Evolutionary conservation across 1,140 invertebrate genomes (phyloP).

Genomic region (Drosophila pseudoananassae): DNA sequence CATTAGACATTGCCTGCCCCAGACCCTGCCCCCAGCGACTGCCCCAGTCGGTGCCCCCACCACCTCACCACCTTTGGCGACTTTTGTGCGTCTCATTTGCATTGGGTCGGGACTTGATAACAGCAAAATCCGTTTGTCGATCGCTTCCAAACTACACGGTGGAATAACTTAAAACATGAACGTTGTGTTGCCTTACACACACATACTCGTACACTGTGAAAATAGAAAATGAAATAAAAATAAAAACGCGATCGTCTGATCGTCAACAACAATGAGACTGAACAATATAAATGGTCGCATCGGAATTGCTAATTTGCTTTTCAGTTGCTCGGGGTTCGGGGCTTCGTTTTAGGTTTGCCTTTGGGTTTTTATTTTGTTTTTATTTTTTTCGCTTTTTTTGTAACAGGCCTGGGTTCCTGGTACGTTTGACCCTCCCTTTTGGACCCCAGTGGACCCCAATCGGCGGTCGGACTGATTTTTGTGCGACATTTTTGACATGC

Average conservation of each 20-base stretch:
- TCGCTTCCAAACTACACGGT: conserved; percentile 45
- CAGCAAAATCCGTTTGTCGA: conserved; percentile 53
- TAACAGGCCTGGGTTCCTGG: conserved; percentile 56
- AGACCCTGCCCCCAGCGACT: conserved; percentile 23
- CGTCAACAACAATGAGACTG: conserved; percentile 73
- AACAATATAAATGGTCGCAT: conserved; percentile 80
- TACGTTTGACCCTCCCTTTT: conserved; percentile 46
- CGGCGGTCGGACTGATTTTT: conserved; percentile 69
- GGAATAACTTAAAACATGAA: conserved; percentile 18
- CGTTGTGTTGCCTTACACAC: conserved; percentile 25
- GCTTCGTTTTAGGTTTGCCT: conserved; percentile 37
- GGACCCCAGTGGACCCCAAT: conserved; percentile 21
- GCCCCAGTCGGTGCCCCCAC: too few relatives aligned
- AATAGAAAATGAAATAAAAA: conserved; percentile 68
- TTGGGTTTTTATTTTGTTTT: conserved; percentile 27
- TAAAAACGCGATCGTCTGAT: conserved; percentile 79
- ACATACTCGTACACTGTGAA: background rate
- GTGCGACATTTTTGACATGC: conserved; percentile 82
- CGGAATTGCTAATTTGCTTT: conserved; percentile 82
- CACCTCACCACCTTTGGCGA: background rate
- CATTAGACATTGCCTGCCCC: conserved; percentile 60
- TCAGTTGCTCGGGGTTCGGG: conserved; percentile 53
- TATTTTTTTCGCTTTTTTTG: background rate
- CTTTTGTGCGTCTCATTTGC: conserved; percentile 53
- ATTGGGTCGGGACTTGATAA: conserved; percentile 67